phyloP scores from a whole-genome alignment of 2,888 invertebrate species.

The Pheosia gnoma region DNA sequence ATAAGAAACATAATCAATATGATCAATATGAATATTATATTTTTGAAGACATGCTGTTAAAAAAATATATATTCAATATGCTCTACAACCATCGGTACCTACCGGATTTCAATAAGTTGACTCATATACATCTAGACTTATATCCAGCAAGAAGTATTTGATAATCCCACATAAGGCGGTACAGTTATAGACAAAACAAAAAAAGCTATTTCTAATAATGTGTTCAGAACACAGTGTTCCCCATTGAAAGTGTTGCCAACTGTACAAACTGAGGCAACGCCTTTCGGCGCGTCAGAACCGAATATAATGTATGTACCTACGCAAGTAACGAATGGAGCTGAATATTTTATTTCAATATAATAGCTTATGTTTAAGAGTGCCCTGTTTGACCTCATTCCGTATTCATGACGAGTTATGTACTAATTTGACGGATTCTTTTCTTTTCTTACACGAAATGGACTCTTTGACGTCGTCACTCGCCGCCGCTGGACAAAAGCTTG shows the following conservation, averaged over 20 bases:
- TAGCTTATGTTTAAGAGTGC: slow-evolving; percentile 74
- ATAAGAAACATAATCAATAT: too few relatives aligned
- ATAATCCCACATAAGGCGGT: slow-evolving; percentile 32
- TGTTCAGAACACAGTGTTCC: slow-evolving; percentile 56
- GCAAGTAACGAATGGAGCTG: slow-evolving; percentile 76
- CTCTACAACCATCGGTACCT: too few relatives aligned
- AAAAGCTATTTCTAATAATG: slow-evolving; percentile 54
- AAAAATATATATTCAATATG: too few relatives aligned
- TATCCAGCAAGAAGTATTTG: slow-evolving; percentile 12
- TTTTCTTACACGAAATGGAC: slow-evolving; percentile 70
- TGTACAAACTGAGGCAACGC: slow-evolving; percentile 76
- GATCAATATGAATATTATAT: too few relatives aligned
- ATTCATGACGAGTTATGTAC: slow-evolving; percentile 80
- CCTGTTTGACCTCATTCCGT: slow-evolving; percentile 81
- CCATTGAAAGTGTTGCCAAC: slow-evolving; percentile 66
- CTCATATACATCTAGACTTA: slow-evolving; percentile 13
- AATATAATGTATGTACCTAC: slow-evolving; percentile 62
- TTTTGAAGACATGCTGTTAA: too few relatives aligned
- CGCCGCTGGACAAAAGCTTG: slow-evolving; percentile 57
- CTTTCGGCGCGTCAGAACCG: slow-evolving; percentile 71
- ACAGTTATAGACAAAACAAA: slow-evolving; percentile 43
- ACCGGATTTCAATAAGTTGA: slow-evolving; percentile 1
- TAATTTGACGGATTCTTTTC: slow-evolving; percentile 80
- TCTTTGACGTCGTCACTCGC: slow-evolving; percentile 68
- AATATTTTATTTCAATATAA: slow-evolving; percentile 82